A percentile compares a stretch with the other conserved stretches of the same genome.
Evolutionary conservation across 2,113 vertebrate species (phyloP).

Genomic region (Tricholaema leucomelas): DNA sequence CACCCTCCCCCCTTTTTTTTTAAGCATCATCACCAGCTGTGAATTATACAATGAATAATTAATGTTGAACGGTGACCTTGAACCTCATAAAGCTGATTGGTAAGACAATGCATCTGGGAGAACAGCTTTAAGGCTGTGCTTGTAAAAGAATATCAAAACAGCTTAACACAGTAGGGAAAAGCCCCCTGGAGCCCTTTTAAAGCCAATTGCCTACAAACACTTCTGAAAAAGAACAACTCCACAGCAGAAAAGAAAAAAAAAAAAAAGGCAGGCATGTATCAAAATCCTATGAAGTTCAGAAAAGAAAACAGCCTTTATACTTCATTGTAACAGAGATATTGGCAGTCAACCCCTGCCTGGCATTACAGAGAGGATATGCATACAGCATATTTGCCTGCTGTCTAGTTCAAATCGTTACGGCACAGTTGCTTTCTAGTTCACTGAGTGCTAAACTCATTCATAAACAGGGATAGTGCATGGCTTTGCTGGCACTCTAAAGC

Average conservation of each 20-base stretch:
- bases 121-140: slow-evolving; percentile 51
- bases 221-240: slow-evolving; percentile 46
- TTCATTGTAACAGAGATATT: slow-evolving; percentile 23
- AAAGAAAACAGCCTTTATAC: slow-evolving; percentile 35
- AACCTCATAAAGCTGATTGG: slow-evolving; percentile 68
- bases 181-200: slow-evolving; percentile 59
- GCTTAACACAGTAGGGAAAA: slow-evolving; percentile 65
- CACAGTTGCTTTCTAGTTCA: slow-evolving; percentile 57
- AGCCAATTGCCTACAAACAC: slow-evolving; percentile 52
- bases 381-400: slow-evolving; percentile 31
- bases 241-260: not conserved
- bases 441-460: slow-evolving; percentile 29
- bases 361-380: not conserved
- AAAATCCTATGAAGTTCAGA: slow-evolving; percentile 46
- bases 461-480: not conserved
- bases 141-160: slow-evolving; percentile 73
- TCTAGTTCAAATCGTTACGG: slow-evolving; percentile 22
- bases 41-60: slow-evolving; percentile 66
- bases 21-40: slow-evolving; percentile 31
- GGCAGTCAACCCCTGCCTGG: slow-evolving; percentile 15
- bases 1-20: not conserved
- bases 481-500: not conserved
- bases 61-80: slow-evolving; percentile 51
- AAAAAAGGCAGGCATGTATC: not conserved
- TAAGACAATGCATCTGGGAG: slow-evolving; percentile 68